phyloP scores from a whole-genome alignment of 2,888 invertebrate genomes.

The Mechanitis messenoides region DNA sequence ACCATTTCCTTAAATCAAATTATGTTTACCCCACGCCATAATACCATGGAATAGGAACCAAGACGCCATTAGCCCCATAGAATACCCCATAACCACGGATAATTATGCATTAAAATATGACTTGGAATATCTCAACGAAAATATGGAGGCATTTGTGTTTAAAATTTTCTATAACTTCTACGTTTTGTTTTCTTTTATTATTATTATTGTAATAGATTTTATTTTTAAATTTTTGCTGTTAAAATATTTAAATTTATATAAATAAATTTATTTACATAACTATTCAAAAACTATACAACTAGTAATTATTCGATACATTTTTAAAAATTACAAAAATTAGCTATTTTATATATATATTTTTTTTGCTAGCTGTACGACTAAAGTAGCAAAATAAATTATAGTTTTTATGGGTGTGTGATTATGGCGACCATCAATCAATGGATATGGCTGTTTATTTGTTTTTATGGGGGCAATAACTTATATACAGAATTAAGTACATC shows the following conservation, averaged over 20 bases:
- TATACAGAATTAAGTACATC: conserved; percentile 21
- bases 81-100: conserved; percentile 47
- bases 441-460: conserved; percentile 34
- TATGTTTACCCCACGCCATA: conserved; percentile 26
- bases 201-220: too few species aligned
- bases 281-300: too few species aligned
- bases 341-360: not conserved
- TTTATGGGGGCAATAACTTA: conserved; percentile 35
- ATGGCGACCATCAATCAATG: conserved; percentile 30
- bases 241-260: too few species aligned
- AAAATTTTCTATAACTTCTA: not conserved
- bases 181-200: not conserved
- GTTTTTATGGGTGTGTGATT: conserved; percentile 17
- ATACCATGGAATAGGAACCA: conserved; percentile 18
- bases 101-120: conserved; percentile 59
- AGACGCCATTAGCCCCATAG: conserved; percentile 43
- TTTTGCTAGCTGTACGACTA: not conserved
- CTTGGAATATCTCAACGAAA: conserved; percentile 32
- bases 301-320: too few species aligned
- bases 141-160: not conserved
- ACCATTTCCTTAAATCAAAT: conserved; percentile 35
- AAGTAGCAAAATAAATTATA: not conserved
- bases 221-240: too few species aligned
- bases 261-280: too few species aligned
- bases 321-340: too few species aligned